Percentiles rank a stretch among this genome's conserved stretches.
phyloP scores from a whole-genome alignment of 2,797 vertebrate genomes.

The Lophotriccus pileatus region DNA sequence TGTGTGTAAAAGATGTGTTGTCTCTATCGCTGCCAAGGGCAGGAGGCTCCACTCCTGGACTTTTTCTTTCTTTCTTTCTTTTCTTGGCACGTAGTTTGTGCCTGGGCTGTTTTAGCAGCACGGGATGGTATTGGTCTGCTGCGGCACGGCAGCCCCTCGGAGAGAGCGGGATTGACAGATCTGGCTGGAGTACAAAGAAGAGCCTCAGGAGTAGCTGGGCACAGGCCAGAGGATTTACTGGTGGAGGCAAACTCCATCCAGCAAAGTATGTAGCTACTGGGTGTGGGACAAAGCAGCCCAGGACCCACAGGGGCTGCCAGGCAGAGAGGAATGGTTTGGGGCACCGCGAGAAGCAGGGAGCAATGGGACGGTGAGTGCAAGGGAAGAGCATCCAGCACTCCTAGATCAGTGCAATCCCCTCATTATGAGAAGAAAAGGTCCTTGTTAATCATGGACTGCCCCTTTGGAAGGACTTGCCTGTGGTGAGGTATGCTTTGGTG shows the following conservation, averaged over 20 bases:
- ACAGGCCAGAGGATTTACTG: slow-evolving; percentile 32
- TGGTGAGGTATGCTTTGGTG: not conserved
- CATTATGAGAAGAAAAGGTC: not conserved
- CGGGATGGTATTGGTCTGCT: slow-evolving; percentile 11
- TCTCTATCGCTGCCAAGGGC: not conserved
- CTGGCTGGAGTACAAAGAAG: slow-evolving; percentile 44
- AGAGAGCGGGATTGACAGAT: not conserved
- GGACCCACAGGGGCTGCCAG: not conserved
- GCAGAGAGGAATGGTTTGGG: not conserved
- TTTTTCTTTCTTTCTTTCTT: not conserved
- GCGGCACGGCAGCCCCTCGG: not conserved
- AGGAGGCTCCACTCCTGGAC: not conserved
- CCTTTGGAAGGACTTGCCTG: rapidly evolving
- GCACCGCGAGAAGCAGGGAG: not conserved
- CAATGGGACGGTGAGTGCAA: rapidly evolving
- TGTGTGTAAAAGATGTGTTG: not conserved
- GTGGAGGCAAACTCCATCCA: not conserved
- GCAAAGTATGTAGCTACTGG: slow-evolving; percentile 29
- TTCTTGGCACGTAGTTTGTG: not conserved
- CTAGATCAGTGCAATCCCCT: rapidly evolving
- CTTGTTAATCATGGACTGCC: not conserved
- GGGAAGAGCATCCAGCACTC: not conserved
- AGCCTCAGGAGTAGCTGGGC: slow-evolving; percentile 16
- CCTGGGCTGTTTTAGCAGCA: slow-evolving; percentile 24
- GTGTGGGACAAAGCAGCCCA: not conserved